Base-by-base conservation (phyloP, 2,888 invertebrate genomes). In the Drosophila suboccidentalis region DNA sequence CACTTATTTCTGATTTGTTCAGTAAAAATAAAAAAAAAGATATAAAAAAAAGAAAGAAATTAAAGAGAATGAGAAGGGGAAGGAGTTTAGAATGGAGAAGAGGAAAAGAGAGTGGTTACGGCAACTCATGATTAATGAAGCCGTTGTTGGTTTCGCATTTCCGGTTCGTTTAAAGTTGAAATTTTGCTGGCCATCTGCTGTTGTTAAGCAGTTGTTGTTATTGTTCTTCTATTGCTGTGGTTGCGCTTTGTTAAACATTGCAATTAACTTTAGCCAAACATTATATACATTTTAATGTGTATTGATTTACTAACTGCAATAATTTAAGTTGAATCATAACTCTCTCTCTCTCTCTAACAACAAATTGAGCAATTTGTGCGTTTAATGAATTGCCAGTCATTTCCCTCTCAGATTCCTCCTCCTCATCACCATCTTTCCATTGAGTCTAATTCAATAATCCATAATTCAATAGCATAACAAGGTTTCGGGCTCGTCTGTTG, bases 121-220 rank as follows among this genome's bases (percentile, higher is more conserved):
- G 86, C 78, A 73, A 71, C 70, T 65, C 77, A 86, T 88, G 88
- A 88, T 89, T 89, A 87, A 87, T 88, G 87, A 86, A 79, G 82
- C 65, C 71, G 55, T 75, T 78, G 74, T 59, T 62, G 44, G 41
- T 70, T 70, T 66, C 77, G 77, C 71, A 85, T 81, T 85, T 85
- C 89, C 83, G 87, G 65, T 88, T 88, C 87, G 87, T 80, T 84
- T 88, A 88, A 88, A 86, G 80, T 88, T 88, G 72, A 88, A 84
- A 88, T 80, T 80, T 69, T 66, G 74, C 60, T 58, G 83, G 65
- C 71, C 81, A 83, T 50, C 65, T 75, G 75, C 51, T 60, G 53
- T 15, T 65, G 50, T 50, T 75, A 39, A 44, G 47, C 50, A 46
- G 36, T 36, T 64, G 34, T 65, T 51, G 32, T 66, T 50, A 44